Conservation (phyloP, 2,797 vertebrate genomes). For the Arctocebus calabarensis region DNA sequence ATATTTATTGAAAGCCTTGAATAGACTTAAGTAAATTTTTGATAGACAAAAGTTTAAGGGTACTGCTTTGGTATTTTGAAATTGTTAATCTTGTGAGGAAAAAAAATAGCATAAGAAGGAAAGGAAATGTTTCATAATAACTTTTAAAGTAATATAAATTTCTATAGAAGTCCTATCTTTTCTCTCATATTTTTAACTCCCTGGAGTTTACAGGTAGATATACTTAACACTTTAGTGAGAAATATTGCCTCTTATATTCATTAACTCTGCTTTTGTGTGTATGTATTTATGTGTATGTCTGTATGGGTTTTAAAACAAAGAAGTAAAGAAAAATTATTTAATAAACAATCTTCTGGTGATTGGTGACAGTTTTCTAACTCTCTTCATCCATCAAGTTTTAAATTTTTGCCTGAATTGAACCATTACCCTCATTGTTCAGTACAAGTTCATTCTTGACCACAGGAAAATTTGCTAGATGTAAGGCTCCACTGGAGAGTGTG, state of each 20-base stretch:
- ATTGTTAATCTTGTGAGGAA: slow-evolving; percentile 24
- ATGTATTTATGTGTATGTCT: not conserved
- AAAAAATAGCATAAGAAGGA: not conserved
- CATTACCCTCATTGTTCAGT: not conserved
- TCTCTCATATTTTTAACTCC: not conserved
- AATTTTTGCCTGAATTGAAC: slow-evolving; percentile 9
- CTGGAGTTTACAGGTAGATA: not conserved
- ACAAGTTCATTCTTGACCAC: not conserved
- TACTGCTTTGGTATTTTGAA: not conserved
- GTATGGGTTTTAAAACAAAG: slow-evolving; percentile 6
- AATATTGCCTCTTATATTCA: not conserved
- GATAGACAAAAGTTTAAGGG: not conserved
- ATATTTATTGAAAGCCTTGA: not conserved
- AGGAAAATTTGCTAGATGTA: not conserved
- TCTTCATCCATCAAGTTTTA: not conserved
- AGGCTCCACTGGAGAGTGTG: not conserved
- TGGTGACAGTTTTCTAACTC: not conserved
- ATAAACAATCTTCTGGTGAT: not conserved
- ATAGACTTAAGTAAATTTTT: slow-evolving; percentile 35
- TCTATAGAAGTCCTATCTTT: slow-evolving; percentile 25
- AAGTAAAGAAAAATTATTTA: slow-evolving; percentile 16
- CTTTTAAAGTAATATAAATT: slow-evolving; percentile 28
- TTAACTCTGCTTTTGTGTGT: not conserved
- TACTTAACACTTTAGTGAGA: not conserved
- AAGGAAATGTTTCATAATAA: slow-evolving; percentile 23